Percentiles rank a stretch among this genome's conserved stretches.
Conservation (phyloP, 2,797 vertebrate species). For the Alauda arvensis region DNA sequence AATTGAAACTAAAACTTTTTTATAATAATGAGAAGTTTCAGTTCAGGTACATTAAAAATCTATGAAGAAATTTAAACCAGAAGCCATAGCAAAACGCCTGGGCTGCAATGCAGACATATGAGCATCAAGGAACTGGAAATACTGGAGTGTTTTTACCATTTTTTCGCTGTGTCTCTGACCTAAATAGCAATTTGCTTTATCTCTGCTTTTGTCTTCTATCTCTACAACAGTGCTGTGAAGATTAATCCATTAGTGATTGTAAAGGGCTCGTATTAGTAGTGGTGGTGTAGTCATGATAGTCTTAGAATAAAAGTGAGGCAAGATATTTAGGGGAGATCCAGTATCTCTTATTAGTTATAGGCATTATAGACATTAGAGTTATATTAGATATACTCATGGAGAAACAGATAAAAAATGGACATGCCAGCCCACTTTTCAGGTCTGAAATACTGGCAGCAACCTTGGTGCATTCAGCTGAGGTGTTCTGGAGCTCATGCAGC, state of each 20-base stretch:
- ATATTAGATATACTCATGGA: neutral
- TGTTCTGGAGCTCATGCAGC: neutral
- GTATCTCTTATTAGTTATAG: conserved; percentile 14
- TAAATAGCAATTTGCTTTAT: neutral
- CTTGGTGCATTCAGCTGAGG: neutral
- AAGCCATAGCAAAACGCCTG: neutral
- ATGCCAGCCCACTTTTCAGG: neutral
- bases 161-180: conserved; percentile 1
- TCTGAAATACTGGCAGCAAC: neutral
- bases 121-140: neutral
- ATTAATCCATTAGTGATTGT: conserved; percentile 46
- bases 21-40: neutral
- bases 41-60: neutral
- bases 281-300: neutral
- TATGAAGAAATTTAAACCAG: neutral
- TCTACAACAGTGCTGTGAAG: conserved; percentile 14
- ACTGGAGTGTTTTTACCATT: neutral
- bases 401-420: neutral
- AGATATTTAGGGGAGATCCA: conserved; percentile 21
- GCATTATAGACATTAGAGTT: neutral
- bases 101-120: neutral
- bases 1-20: neutral
- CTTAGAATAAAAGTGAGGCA: conserved; percentile 29
- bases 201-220: conserved; percentile 41
- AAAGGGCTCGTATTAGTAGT: conserved; percentile 32